Base-by-base conservation (phyloP, 2,113 vertebrate species). In the Galeopterus variegatus region DNA sequence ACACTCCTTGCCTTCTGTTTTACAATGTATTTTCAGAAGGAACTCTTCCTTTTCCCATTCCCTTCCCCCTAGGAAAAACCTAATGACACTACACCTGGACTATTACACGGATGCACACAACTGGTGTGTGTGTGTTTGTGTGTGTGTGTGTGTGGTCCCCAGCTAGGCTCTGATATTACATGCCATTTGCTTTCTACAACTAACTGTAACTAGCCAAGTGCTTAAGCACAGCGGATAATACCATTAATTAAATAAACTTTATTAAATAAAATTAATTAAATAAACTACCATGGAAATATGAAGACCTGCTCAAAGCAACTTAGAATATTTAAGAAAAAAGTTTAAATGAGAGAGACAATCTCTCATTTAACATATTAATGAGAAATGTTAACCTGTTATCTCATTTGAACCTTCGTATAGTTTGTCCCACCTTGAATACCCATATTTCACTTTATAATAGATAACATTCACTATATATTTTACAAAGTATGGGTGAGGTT, bases 251-350 rank as follows among this genome's bases (percentile, higher is more conserved):
- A 96, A 67, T 14, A 79, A 93, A 75, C 24, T 73, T 41, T 41
- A 41, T 41, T 41, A 41, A 41, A 41, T 41, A 41, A 41, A 41
- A 52, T 86, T 64, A 92, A 89, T 83, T 73, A 75, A 96, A 67
- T 14, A 79, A 93, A 75, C 24, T 73, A 13, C 33, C 24, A 50
- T 75, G 75, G 33, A 84, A 87, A 58, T 72, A 81, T 48, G 72
- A 90, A 80, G 56, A 72, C n/a, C 8, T 70, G 11, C 70, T 82
- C 54, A 72, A 85, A 88, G n/a, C 72, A 88, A 92, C 36, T 93
- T 62, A 83, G 75, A 58, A 54, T 76, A 58, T 70, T 88, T 72
- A 67, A 92, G 41, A 11, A 41, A 48, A 91, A 73, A 58, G 11
- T 45, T 28, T 72, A 60, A 48, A 93, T 45, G 26, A 77, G 18